Base-by-base conservation (phyloP, 2,888 invertebrate genomes). In the Drepana falcataria region DNA sequence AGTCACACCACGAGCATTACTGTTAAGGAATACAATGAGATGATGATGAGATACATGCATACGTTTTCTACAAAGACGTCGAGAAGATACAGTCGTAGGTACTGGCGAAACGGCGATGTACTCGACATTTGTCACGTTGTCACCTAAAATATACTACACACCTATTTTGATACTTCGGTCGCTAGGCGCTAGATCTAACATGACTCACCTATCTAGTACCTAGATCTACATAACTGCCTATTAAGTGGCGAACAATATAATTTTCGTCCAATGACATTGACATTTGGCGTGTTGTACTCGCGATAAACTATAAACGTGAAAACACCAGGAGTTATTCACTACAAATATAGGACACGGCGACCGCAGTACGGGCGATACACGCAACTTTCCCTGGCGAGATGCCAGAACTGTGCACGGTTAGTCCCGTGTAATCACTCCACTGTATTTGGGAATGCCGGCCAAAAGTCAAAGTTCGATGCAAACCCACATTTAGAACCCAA, bases 401-500 rank as follows among this genome's bases (percentile, higher is more conserved):
- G 51, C 51, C 51, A 51, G n/a, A 9, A 40, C 9, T 33, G 40
- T 41, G 51, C 51, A 51, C n/a, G 51, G 33, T 41, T 49, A 49
- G 51, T 51, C 40, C 40, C 51, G 34, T 51, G 40, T 41, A 51
- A 40, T 51, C 51, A 51, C 51, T 51, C 40, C 51, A 41, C 21
- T 3, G 51, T 40, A 41, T 51, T 51, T 51, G 41, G 51, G 40
- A 51, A 37, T 49, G 34, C 51, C 7, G 21, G 49, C 21, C 49
- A 44, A 44, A 44, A 44, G 44, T 44, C 44, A 44, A 44, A 44
- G 44, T 44, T 44, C 44, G 44, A 3, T 44, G 7, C 44, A 44
- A 44, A 2, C 44, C 44, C 44, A 44, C 7, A 44, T 44, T 44
- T 44, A 9, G 44, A 9, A 44, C 44, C 3, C 41, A 2, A 44